These are phyloP conservation scores for Eurytoma adleriae DNA, from an alignment of 2,888 invertebrate species.

Conservation along the genomic window DNA sequence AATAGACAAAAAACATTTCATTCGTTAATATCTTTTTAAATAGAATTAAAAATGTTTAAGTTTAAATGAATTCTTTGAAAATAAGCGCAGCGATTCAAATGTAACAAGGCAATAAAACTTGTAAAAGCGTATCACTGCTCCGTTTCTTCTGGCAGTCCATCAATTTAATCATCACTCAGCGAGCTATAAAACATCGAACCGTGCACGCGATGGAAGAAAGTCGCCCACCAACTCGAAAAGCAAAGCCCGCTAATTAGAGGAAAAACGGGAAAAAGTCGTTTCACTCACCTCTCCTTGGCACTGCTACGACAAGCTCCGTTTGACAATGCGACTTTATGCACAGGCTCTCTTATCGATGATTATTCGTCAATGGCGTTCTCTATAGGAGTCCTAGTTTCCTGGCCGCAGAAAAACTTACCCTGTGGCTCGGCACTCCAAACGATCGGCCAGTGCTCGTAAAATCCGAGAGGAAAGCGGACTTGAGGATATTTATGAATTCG, in stretches of 20 bases:
- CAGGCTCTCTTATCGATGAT: conserved; percentile 39
- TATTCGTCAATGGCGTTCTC: conserved; percentile 7
- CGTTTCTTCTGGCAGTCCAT: neutral
- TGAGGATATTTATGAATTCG: conserved; percentile 32
- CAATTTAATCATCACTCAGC: conserved; percentile 17
- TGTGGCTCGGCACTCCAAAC: neutral
- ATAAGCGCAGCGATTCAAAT: too few species aligned
- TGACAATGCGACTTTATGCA: conserved; percentile 46
- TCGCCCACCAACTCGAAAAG: neutral
- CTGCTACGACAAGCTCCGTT: conserved; percentile 5
- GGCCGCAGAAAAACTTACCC: conserved; percentile 18
- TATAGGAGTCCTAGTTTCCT: conserved; percentile 36
- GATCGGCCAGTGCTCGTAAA: neutral
- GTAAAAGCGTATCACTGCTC: too few species aligned
- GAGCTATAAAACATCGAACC: neutral
- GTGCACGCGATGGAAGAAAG: neutral
- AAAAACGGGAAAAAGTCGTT: neutral
- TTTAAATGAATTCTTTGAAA: too few species aligned
- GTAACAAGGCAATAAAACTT: too few species aligned
- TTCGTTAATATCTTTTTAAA: too few species aligned
- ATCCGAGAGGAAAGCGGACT: neutral
- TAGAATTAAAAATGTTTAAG: too few species aligned
- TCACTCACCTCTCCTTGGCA: conserved; percentile 24
- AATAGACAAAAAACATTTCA: too few species aligned
- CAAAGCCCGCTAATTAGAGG: too few species aligned